phyloP scores from a whole-genome alignment of 2,888 invertebrate genomes.

The Pelosia muscerda region DNA sequence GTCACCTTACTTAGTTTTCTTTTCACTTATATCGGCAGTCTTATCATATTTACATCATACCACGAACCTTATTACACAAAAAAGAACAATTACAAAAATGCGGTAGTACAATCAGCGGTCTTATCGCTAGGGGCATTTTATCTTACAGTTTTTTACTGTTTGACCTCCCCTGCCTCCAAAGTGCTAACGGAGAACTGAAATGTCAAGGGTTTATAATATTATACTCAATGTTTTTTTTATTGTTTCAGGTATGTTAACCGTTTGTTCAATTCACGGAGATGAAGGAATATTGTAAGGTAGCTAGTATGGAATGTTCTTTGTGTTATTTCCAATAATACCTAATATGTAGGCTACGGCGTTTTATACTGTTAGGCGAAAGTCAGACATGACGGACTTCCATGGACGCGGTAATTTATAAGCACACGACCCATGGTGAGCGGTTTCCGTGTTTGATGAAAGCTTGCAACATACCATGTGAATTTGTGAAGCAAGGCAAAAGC shows the following conservation, averaged over 20 bases:
- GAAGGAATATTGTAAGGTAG: background rate
- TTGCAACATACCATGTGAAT: too few relatives aligned
- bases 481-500: background rate
- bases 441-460: background rate
- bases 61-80: background rate
- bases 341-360: background rate
- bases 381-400: background rate
- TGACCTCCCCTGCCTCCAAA: background rate
- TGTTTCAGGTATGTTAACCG: background rate
- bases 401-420: background rate
- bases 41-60: too few relatives aligned
- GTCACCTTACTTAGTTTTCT: too few relatives aligned
- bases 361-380: background rate
- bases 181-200: background rate
- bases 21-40: too few relatives aligned
- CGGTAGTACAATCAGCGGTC: background rate
- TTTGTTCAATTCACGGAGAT: background rate
- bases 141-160: background rate
- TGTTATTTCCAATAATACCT: background rate
- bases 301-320: background rate
- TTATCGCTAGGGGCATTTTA: constrained; percentile 2
- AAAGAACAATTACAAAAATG: background rate
- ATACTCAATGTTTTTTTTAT: background rate
- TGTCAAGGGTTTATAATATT: background rate
- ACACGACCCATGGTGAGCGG: background rate